Base-by-base conservation (phyloP, 2,888 invertebrate genomes). In the Labia minor region DNA sequence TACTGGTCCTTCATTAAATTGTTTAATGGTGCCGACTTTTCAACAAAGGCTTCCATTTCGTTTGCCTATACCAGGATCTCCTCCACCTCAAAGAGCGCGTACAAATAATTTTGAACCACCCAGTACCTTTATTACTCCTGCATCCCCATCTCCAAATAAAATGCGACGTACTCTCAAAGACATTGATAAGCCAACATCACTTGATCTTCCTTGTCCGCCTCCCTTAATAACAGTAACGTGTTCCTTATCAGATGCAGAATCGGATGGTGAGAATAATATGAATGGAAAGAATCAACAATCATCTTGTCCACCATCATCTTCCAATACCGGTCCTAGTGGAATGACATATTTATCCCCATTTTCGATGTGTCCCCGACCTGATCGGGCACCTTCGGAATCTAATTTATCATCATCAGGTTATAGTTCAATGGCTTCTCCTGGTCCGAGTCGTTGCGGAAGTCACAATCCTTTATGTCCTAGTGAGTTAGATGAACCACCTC, bases 341-440 rank as follows among this genome's bases (percentile, higher is more conserved):
- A 88, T 89, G 86, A 86, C 86, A 72, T 90, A 89, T 74, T 77
- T 90, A 16, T 89, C 88, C 75, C 90, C 90, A 0, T 90, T 90
- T 75, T 85, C 88, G 0, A 87, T 88, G 82, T 85, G 86, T 62
- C 82, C 83, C 1, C 79, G 87, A 70, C 85, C 85, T 14, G 88
- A 89, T 73, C 82, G 90, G 71, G 88, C 87, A 1, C 88, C 89
- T 14, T 90, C 90, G 0, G 90, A 91, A 78, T 90, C 90, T 1
- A 91, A 91, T 76, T 79, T 91, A 61, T 90, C 90, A 70, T 90
- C 90, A 8, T 90, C 90, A 0, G 91, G 91, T 8, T 91, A 91
- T 76, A 89, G 89, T 70, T 90, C 90, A 1, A 90, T 90, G 87
- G 89, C 90, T 0, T 89, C 89, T 77, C 90, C 90, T 0, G 90